A percentile compares a stretch with the other conserved stretches of the same genome.
Evolutionary conservation across 2,113 vertebrate species (phyloP).

Genomic region (Ellobius talpinus): DNA sequence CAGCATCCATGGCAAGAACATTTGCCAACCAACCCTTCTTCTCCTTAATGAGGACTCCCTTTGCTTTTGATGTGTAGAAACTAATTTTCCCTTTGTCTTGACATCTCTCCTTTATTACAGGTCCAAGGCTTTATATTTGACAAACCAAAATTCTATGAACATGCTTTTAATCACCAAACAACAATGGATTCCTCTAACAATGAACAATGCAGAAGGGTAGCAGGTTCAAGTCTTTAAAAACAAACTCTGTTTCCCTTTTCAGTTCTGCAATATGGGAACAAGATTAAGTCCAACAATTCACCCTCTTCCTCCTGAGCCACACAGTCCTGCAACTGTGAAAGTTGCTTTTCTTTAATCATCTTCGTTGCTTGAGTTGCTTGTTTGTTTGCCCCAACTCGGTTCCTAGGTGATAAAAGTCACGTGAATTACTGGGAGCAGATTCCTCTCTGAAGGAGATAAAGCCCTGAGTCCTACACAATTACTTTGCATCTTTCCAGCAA

Average conservation of each 20-base stretch:
- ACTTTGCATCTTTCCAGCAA: slow-evolving; percentile 54
- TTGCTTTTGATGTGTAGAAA: neutral
- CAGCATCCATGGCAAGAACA: too few relatives aligned
- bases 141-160: neutral
- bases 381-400: neutral
- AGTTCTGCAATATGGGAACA: neutral
- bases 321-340: neutral
- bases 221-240: neutral
- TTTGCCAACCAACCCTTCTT: neutral
- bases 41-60: neutral
- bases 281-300: neutral
- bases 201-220: neutral
- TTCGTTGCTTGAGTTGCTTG: neutral
- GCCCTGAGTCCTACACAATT: neutral
- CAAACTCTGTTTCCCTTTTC: neutral
- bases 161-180: slow-evolving; percentile 9
- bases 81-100: neutral
- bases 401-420: slow-evolving; percentile 21
- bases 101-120: neutral
- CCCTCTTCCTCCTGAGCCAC: neutral
- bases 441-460: slow-evolving; percentile 23
- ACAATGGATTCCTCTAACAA: neutral
- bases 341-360: neutral
- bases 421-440: slow-evolving; percentile 47
- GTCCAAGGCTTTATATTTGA: neutral